phyloP scores from a whole-genome alignment of 2,113 vertebrate genomes.

The Hiodon alosoides region DNA sequence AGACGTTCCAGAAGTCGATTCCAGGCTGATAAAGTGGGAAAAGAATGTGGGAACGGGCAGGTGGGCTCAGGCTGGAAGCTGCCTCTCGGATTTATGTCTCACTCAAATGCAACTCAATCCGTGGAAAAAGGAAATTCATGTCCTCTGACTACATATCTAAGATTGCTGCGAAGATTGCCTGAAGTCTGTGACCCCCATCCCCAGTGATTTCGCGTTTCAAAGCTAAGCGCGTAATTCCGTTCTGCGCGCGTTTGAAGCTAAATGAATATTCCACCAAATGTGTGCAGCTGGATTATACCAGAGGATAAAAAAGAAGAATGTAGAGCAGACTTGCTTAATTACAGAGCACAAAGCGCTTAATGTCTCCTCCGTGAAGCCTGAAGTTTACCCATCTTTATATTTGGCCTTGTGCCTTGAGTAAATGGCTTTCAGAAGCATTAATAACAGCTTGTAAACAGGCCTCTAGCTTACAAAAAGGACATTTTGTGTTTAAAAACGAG shows the following conservation, averaged over 20 bases:
- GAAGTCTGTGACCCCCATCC: too few relatives aligned
- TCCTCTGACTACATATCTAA: too few relatives aligned
- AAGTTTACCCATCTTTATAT: background rate
- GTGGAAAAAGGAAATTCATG: background rate
- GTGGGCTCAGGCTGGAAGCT: background rate
- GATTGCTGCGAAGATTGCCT: too few relatives aligned
- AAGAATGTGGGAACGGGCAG: background rate
- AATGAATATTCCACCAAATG: too few relatives aligned
- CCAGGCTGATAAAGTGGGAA: too few relatives aligned
- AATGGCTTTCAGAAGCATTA: background rate
- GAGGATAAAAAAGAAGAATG: background rate
- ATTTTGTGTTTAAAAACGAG: background rate
- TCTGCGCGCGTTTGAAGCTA: background rate
- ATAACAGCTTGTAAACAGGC: background rate
- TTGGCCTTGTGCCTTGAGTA: background rate
- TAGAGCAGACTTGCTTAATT: background rate
- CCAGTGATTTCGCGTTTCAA: too few relatives aligned
- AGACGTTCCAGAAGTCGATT: background rate
- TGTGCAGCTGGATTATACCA: background rate
- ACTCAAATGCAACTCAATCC: background rate
- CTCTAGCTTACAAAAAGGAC: background rate
- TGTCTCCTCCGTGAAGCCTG: background rate
- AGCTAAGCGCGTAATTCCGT: too few relatives aligned
- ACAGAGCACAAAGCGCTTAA: background rate
- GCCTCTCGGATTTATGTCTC: background rate